phyloP scores from a whole-genome alignment of 2,797 vertebrate genomes.

The Zalophus californianus region DNA sequence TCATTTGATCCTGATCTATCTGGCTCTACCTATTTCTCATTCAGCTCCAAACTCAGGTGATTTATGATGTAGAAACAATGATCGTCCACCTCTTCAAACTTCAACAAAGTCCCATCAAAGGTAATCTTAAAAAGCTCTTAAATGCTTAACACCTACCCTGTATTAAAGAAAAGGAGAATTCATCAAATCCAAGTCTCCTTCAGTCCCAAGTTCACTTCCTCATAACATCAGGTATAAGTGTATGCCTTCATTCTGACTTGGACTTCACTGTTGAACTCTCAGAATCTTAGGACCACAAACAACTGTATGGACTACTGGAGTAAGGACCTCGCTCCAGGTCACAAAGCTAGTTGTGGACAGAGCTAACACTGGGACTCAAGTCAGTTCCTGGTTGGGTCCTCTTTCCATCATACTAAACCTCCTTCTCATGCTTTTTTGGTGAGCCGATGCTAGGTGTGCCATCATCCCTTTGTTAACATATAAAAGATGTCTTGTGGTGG shows the following conservation, averaged over 20 bases:
- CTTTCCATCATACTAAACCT: neutral
- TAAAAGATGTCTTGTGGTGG: neutral
- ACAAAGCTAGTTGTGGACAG: neutral
- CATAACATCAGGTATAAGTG: neutral
- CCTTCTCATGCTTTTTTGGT: neutral
- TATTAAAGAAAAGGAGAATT: neutral
- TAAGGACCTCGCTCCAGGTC: neutral
- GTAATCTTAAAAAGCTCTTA: neutral
- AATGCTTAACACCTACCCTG: neutral
- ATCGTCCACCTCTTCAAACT: neutral
- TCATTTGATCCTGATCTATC: neutral
- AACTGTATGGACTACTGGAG: neutral
- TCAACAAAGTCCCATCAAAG: neutral
- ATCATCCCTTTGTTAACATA: neutral
- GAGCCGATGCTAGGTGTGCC: neutral
- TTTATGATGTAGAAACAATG: neutral
- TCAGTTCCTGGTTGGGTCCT: neutral
- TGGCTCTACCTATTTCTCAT: neutral
- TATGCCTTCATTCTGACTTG: neutral
- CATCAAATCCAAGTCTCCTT: neutral
- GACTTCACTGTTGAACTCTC: neutral
- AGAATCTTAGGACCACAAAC: neutral
- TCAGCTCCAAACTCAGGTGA: neutral
- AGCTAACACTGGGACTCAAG: neutral
- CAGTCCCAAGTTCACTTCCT: neutral